A percentile compares a stretch with the other conserved stretches of the same genome.
Conservation (phyloP, 2,888 invertebrate genomes). For the Bimastos eiseni region DNA sequence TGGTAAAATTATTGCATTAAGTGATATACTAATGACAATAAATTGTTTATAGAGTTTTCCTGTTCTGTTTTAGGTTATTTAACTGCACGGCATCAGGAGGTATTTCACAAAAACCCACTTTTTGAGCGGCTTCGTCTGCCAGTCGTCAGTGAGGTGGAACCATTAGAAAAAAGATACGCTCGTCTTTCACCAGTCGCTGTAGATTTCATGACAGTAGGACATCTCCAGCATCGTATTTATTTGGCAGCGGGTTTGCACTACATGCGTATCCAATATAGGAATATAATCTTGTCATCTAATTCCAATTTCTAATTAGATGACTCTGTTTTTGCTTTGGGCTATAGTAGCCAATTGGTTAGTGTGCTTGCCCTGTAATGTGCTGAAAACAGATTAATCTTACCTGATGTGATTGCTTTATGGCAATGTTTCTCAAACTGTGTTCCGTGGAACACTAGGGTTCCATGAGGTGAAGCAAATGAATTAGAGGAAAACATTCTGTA, state of each 20-base stretch:
- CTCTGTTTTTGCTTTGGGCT: background rate
- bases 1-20: no score
- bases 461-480: no score
- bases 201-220: conserved; percentile 80
- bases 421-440: no score
- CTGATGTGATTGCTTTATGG: background rate
- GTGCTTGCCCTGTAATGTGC: background rate
- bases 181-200: conserved; percentile 65
- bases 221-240: background rate
- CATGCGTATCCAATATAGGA: background rate
- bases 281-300: background rate
- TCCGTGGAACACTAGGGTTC: no score
- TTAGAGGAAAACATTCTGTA: no score
- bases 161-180: conserved; percentile 58
- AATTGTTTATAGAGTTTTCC: no score
- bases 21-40: no score
- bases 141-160: conserved; percentile 56
- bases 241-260: background rate
- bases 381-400: background rate
- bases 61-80: conserved; percentile 53
- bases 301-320: background rate
- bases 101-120: conserved; percentile 60
- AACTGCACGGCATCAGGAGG: conserved; percentile 58
- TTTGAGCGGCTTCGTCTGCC: conserved; percentile 62
- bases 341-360: no score